Percentiles rank a stretch among this genome's conserved stretches.
Conservation (phyloP, 1,140 invertebrate species). For the Meloidogyne hapla region DNA sequence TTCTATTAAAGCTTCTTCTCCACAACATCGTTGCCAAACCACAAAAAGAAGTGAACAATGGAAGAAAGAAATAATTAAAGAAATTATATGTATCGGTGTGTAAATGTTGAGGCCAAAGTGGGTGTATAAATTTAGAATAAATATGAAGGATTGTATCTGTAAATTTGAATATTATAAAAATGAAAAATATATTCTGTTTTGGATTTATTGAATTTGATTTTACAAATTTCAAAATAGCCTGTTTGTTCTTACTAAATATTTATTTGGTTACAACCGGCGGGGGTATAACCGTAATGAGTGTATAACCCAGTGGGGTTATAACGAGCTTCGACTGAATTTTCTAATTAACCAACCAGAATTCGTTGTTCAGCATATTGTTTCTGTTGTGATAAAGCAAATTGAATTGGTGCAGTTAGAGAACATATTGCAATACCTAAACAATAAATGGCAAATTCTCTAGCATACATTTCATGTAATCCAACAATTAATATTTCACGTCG, state of each 20-base stretch:
- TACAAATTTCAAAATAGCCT: too few relatives aligned
- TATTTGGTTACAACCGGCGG: too few relatives aligned
- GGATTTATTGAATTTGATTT: too few relatives aligned
- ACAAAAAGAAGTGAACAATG: conserved; percentile 22
- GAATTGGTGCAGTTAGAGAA: conserved; percentile 25
- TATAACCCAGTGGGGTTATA: too few relatives aligned
- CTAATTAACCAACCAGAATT: conserved; percentile 28
- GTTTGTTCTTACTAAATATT: too few relatives aligned
- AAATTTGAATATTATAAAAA: too few relatives aligned
- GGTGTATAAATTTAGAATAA: not conserved
- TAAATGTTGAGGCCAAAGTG: conserved; percentile 10
- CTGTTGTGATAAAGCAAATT: conserved; percentile 28
- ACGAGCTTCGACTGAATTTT: too few relatives aligned
- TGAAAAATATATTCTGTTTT: too few relatives aligned
- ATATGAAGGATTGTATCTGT: too few relatives aligned
- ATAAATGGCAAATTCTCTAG: conserved; percentile 30
- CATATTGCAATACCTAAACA: conserved; percentile 32
- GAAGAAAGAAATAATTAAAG: conserved; percentile 16
- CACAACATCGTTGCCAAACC: conserved; percentile 8
- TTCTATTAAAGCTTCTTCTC: not conserved
- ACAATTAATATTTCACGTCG: conserved; percentile 24
- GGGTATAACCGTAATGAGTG: too few relatives aligned
- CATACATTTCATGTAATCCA: conserved; percentile 27
- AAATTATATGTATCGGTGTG: not conserved
- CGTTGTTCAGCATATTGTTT: conserved; percentile 33